Evolutionary conservation across 2,113 vertebrate species (phyloP), one percentile per base, ranked within the genome.

Genomic region (Mirza zaza): DNA sequence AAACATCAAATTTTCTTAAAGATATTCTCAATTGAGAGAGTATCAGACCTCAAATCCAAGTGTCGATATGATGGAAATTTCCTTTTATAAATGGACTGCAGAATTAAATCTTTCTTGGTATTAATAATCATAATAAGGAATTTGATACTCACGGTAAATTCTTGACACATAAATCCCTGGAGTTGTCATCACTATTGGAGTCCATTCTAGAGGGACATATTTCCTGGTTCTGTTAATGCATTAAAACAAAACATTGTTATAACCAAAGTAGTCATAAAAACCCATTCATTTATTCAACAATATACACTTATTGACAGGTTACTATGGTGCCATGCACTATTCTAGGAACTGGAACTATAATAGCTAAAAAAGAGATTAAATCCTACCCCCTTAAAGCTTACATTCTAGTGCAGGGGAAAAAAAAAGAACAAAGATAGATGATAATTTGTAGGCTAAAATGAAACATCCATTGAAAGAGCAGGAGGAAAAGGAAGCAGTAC

Each of bases 111-210:
- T 71, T 94, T 79, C 39, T 32, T 75, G 20, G 29, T 75, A 75
- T 34, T 76, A 89, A 55, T 59, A 87, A 75, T 77, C 42, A 81
- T 63, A 94, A 90, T 67, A 94, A 94, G 59, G 57, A 83, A 96
- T 90, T 70, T 13, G 71, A 93, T 95, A 98, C 98, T 98, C 96
- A 99, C 98, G 29, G 12, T 81, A 94, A 97, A 87, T 9, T 0
- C 45, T 61, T 29, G 59, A 52, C 67, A 96, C 14, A 80, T 29
- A 39, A 2, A 5, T 81, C 70, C 39, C 42, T 18, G 83, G 93
- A 76, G 48, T 25, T 65, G 71, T 55, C 73, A 3, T 97, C 77
- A 50, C 15, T 52, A 63, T 3, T 75, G 77, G 75, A 68, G 77
- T 96, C 90, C 95, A 61, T 82, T 95, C 77, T 57, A 63, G 97